Percentiles rank a stretch among this genome's conserved stretches.
These are phyloP conservation scores for Zosterops lateralis DNA, from an alignment of 2,113 vertebrate species.

Conservation along the genomic window DNA sequence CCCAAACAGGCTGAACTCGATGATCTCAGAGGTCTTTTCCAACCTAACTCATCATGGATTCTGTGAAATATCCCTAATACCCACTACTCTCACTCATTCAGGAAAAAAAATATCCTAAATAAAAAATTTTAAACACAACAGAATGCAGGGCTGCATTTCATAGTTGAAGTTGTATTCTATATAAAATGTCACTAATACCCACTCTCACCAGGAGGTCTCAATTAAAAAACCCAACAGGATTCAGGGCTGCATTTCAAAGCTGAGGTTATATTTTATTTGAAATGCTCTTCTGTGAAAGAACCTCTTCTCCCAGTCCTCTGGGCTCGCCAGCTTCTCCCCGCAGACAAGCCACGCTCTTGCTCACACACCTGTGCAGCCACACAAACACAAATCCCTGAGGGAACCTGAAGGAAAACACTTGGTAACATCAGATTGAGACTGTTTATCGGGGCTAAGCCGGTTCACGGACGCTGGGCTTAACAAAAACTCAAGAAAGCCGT, in stretches of 20 bases:
- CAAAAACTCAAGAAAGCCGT: not conserved
- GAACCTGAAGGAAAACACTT: not conserved
- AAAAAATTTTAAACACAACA: not conserved
- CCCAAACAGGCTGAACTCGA: not conserved
- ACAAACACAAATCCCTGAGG: not conserved
- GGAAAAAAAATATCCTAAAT: not conserved
- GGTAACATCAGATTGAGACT: not conserved
- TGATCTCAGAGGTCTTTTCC: not conserved
- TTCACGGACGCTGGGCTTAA: not conserved
- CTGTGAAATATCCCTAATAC: not conserved
- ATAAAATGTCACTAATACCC: not conserved
- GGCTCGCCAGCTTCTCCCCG: not conserved
- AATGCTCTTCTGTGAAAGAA: not conserved
- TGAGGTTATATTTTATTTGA: not conserved
- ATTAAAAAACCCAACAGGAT: not conserved
- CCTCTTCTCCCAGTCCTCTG: not conserved
- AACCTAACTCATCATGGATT: not conserved
- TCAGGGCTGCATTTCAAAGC: not conserved
- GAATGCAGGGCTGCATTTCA: not conserved
- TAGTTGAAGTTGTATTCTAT: not conserved
- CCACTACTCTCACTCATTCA: not conserved
- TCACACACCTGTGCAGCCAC: not conserved
- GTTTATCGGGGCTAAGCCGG: not conserved
- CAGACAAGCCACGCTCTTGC: not conserved
- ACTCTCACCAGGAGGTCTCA: not conserved